A percentile compares a stretch with the other conserved stretches of the same genome.
Conservation (phyloP, 2,113 vertebrate species). For the Phylloscopus trochiloides region DNA sequence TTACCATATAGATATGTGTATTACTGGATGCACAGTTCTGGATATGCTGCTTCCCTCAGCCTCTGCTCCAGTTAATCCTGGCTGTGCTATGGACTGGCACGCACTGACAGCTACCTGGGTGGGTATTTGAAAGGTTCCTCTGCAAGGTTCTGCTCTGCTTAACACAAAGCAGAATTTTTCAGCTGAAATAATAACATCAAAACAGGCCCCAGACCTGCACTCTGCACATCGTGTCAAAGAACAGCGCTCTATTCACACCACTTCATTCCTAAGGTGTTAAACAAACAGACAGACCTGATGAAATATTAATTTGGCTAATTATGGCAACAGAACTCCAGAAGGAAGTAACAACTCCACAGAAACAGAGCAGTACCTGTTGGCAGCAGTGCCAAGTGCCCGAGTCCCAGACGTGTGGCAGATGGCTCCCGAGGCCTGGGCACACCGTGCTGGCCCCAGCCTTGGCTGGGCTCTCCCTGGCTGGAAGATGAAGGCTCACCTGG, state of each 20-base stretch:
- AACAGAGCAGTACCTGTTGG: background rate
- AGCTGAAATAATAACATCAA: background rate
- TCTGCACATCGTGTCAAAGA: rapidly evolving
- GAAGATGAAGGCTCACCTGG: background rate
- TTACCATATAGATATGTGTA: background rate
- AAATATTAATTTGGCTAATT: conserved; percentile 14
- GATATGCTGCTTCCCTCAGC: background rate
- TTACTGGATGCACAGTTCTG: background rate
- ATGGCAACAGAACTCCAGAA: background rate
- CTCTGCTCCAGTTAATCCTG: background rate
- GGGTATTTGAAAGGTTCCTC: background rate
- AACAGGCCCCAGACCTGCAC: background rate
- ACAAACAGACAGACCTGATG: background rate
- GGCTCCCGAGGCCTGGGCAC: background rate
- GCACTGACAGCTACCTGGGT: background rate
- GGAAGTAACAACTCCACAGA: background rate
- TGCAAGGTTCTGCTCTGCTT: background rate
- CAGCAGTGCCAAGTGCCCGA: background rate
- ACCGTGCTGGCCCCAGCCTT: background rate
- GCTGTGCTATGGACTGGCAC: rapidly evolving
- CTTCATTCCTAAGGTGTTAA: background rate
- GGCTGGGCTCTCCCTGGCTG: background rate
- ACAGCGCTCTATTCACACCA: background rate
- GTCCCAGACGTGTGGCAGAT: background rate
- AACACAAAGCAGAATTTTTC: background rate